Evolutionary conservation across 37 sponge, comb jelly and placozoan genomes (phyloP), one percentile per base, ranked within the genome.

Genomic region (Aplysina aerophoba): DNA sequence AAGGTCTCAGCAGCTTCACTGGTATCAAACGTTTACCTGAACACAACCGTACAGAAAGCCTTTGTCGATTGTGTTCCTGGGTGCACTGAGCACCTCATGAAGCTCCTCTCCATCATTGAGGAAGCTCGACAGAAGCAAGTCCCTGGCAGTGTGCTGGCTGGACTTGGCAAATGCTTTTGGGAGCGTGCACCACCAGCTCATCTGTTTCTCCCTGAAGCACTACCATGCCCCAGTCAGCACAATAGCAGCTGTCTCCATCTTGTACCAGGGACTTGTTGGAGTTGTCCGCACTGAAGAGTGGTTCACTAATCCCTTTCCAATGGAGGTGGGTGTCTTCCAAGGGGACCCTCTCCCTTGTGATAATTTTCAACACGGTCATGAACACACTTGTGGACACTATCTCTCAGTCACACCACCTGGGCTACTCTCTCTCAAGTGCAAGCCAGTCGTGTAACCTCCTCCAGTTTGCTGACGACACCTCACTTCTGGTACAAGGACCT

Each of bases 321-420:
- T 81, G 13, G 22, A 59, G 61, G 27, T 20, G 59, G 81, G 84
- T 4, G 84, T 64, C 40, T 83, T 55, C 71, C 84, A 83, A n/a
- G 84, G 84, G 2, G 84, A 83, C 71, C 84, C 84, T 65, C 54
- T 83, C 1, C 66, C 84, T n/a, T n/a, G 84, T 83, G 24, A 54
- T 83, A 1, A 65, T 83, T 4, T 83, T 83, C 69, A 69, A 69
- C 68, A 65, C 71, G 3, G 84, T 83, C n/a, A 69, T 83, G 71
- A 44, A 64, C 69, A 83, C 71, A 1, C 71, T 67, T 1, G 21
- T 58, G 2, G 81, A 81, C 35, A 58, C 81, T n/a, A n/a, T n/a
- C 78, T 8, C 53, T 55, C 11, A 14, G 4, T 11, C 54, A 1
- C 22, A n/a, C 3, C 25, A 77, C 53, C 54, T 77, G 5, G 78